A percentile compares a stretch with the other conserved stretches of the same genome.
Evolutionary conservation across 2,888 invertebrate genomes (phyloP).

Genomic region (Drosophila setosimentum): DNA sequence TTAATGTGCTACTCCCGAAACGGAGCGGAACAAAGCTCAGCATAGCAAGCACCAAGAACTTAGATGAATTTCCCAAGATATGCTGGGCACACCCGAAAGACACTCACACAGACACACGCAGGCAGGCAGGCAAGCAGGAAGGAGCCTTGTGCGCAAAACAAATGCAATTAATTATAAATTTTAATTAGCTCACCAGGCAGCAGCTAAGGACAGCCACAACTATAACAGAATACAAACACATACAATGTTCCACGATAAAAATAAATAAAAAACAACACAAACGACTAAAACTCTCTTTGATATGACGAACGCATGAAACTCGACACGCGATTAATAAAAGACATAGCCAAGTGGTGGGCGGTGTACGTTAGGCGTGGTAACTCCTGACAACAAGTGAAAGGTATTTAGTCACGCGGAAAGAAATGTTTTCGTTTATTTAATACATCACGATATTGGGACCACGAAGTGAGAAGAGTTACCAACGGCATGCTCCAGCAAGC

Average conservation of each 20-base stretch:
- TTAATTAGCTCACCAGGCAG: conserved; percentile 71
- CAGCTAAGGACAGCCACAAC: conserved; percentile 32
- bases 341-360: conserved; percentile 57
- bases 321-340: conserved; percentile 78
- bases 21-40: conserved; percentile 16
- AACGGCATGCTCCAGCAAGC: conserved; percentile 56
- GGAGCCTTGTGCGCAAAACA: conserved; percentile 69
- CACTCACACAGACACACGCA: conserved; percentile 46
- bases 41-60: conserved; percentile 62
- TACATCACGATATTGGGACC: conserved; percentile 43
- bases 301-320: conserved; percentile 72
- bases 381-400: conserved; percentile 77
- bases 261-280: conserved; percentile 29
- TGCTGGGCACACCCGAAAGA: conserved; percentile 74
- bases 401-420: conserved; percentile 79
- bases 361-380: conserved; percentile 38
- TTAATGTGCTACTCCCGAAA: conserved; percentile 70
- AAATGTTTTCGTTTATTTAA: conserved; percentile 77
- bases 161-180: conserved; percentile 81
- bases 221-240: conserved; percentile 35
- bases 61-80: conserved; percentile 80
- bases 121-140: conserved; percentile 12
- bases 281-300: conserved; percentile 68
- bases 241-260: conserved; percentile 44
- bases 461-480: conserved; percentile 10